Percentiles rank a stretch among this genome's conserved stretches.
Conservation (phyloP, 2,888 invertebrate species). For the Lasioglossum vierecki region DNA sequence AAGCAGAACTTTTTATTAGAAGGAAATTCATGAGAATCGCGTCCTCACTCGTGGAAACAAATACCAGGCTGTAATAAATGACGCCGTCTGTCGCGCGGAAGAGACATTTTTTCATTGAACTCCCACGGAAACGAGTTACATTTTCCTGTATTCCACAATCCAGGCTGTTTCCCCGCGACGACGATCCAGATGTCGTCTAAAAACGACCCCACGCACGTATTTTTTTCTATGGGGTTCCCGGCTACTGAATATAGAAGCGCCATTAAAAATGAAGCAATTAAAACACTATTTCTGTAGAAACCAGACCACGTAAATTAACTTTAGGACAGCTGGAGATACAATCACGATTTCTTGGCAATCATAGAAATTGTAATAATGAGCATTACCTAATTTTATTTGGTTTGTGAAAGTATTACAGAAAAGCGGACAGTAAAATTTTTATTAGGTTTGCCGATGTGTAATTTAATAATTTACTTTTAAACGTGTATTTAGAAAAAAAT, state of each 20-base stretch:
- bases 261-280: slow-evolving; percentile 15
- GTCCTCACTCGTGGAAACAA: slow-evolving; percentile 47
- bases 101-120: slow-evolving; percentile 63
- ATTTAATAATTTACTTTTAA: not conserved
- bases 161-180: slow-evolving; percentile 52
- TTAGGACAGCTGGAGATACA: not conserved
- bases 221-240: slow-evolving; percentile 41
- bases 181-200: slow-evolving; percentile 67
- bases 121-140: slow-evolving; percentile 71
- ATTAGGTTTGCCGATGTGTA: not conserved
- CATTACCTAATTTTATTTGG: not conserved
- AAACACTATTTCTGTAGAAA: not conserved
- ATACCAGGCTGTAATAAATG: slow-evolving; percentile 57
- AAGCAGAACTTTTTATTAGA: slow-evolving; percentile 19
- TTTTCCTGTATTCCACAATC: slow-evolving; percentile 62
- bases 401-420: not conserved
- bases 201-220: slow-evolving; percentile 64
- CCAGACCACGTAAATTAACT: not conserved
- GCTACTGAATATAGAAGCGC: slow-evolving; percentile 14
- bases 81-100: slow-evolving; percentile 48
- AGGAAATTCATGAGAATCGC: slow-evolving; percentile 43
- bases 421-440: not conserved
- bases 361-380: not conserved
- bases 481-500: not conserved
- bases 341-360: not conserved